phyloP scores from a whole-genome alignment of 1,140 invertebrate genomes.

The Contarinia nasturtii region DNA sequence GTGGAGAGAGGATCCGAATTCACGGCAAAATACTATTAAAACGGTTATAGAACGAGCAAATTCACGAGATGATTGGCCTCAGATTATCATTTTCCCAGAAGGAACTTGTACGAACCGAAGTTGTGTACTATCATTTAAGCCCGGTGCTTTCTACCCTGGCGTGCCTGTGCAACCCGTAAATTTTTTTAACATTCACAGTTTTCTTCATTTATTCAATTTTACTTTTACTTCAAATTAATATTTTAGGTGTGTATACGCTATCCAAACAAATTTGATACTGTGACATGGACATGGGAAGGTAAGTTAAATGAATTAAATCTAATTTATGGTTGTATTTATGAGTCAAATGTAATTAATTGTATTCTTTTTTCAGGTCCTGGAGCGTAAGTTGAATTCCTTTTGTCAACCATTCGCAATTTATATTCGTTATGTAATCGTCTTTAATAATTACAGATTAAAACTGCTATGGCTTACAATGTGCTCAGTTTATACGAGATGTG shows the following conservation, averaged over 20 bases:
- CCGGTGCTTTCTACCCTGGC: constrained; percentile 79
- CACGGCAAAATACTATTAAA: constrained; percentile 73
- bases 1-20: constrained; percentile 78
- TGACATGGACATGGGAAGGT: constrained; percentile 97
- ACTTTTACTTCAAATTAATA: no score
- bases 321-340: no score
- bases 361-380: no score
- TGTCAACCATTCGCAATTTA: background rate
- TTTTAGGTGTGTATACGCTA: constrained; percentile 84
- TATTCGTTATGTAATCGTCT: no score
- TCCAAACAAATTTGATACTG: constrained; percentile 77
- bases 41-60: constrained; percentile 74
- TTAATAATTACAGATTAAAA: constrained; percentile 57
- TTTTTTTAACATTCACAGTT: no score
- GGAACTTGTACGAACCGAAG: constrained; percentile 89
- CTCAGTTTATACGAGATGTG: constrained; percentile 73
- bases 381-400: constrained; percentile 55
- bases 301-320: no score
- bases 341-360: no score
- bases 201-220: no score
- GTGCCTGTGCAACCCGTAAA: constrained; percentile 88
- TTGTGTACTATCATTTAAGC: constrained; percentile 89
- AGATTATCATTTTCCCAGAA: constrained; percentile 89
- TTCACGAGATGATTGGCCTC: constrained; percentile 76
- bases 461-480: constrained; percentile 80